A percentile compares a stretch with the other conserved stretches of the same genome.
Evolutionary conservation across 1,140 invertebrate species (phyloP).

Genomic region (Temnothorax nylanderi): DNA sequence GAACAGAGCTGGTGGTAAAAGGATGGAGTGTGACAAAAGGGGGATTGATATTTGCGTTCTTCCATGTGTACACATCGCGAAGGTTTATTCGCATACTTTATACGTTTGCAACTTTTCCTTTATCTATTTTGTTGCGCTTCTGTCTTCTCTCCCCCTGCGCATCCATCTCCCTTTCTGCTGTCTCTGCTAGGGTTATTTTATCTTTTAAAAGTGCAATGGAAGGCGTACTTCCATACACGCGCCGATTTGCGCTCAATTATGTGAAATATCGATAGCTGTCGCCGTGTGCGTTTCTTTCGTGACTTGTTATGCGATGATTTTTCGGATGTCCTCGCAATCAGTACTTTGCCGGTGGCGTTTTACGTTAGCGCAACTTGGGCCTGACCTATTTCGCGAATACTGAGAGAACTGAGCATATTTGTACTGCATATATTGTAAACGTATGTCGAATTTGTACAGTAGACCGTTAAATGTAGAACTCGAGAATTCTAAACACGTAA

Average conservation of each 20-base stretch:
- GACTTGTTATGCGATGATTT: conserved; percentile 20
- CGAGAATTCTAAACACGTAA: conserved; percentile 76
- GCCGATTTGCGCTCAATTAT: conserved; percentile 8
- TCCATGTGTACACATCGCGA: conserved; percentile 23
- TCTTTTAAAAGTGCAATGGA: conserved; percentile 25
- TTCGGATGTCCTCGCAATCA: background rate
- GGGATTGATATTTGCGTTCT: conserved; percentile 46
- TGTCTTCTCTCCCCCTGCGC: conserved; percentile 6
- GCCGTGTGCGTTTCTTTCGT: conserved; percentile 25
- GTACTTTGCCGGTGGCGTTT: background rate
- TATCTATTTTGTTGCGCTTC: conserved; percentile 17
- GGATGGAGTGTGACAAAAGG: background rate
- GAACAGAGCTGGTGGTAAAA: background rate
- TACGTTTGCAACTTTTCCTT: conserved; percentile 41
- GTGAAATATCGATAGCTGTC: conserved; percentile 40
- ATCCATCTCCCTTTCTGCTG: conserved; percentile 25
- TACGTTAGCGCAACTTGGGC: conserved; percentile 14
- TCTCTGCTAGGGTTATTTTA: conserved; percentile 31
- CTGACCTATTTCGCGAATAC: conserved; percentile 45
- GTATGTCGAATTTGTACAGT: conserved; percentile 79
- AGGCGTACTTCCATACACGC: too few relatives aligned
- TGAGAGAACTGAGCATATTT: conserved; percentile 60
- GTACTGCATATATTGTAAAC: conserved; percentile 68
- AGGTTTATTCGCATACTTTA: conserved; percentile 24
- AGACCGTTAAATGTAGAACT: conserved; percentile 76